Percentiles rank a stretch among this genome's conserved stretches.
phyloP scores from a whole-genome alignment of 2,113 vertebrate species.

The Psittacara wagleri region DNA sequence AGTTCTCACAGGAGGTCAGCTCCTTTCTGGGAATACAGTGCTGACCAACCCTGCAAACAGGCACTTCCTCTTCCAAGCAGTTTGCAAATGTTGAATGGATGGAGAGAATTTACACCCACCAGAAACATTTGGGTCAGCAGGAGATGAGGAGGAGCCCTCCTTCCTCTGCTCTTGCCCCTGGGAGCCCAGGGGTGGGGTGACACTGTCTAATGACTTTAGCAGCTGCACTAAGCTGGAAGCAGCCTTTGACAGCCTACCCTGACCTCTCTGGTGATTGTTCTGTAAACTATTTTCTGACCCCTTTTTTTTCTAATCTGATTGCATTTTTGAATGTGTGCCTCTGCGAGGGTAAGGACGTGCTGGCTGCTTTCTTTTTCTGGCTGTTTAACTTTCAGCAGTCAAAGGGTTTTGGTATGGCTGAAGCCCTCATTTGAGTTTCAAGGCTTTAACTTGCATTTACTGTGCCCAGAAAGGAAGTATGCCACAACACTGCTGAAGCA shows the following conservation, averaged over 20 bases:
- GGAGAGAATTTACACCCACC: neutral
- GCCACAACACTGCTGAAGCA: neutral
- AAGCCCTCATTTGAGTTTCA: neutral
- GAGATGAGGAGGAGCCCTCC: constrained; percentile 27
- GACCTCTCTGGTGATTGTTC: constrained; percentile 8
- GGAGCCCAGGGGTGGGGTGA: constrained; percentile 31
- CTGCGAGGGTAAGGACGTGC: neutral
- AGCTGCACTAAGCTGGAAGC: constrained; percentile 30
- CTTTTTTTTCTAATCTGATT: neutral
- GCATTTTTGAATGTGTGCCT: neutral
- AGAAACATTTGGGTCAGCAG: neutral
- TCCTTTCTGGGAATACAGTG: constrained; percentile 8
- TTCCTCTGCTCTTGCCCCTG: neutral
- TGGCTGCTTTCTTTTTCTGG: neutral
- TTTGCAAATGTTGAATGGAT: neutral
- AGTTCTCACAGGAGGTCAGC: neutral
- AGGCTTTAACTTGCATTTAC: neutral
- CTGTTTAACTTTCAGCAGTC: neutral
- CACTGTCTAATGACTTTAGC: constrained; percentile 29
- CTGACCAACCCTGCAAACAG: neutral
- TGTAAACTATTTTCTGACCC: neutral
- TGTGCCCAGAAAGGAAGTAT: neutral
- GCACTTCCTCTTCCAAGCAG: neutral
- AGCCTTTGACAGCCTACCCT: neutral
- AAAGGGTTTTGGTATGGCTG: neutral